Evolutionary conservation across 2,888 invertebrate species (phyloP).

Genomic region (Cantharis flavilabris): DNA sequence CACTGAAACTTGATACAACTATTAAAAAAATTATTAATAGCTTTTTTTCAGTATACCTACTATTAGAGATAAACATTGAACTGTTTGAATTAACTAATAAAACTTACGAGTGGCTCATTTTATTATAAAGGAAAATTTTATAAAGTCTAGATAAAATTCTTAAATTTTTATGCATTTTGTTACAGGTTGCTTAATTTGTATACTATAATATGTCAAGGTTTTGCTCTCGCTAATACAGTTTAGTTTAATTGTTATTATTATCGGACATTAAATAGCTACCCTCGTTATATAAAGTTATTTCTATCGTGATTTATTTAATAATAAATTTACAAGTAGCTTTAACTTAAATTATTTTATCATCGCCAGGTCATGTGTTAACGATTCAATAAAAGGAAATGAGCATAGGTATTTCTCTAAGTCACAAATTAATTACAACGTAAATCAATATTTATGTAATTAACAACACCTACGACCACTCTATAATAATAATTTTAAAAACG

Average conservation of each 20-base stretch:
- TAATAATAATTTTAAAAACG: neutral
- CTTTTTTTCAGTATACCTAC: no score
- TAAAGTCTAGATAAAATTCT: neutral
- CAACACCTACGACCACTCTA: neutral
- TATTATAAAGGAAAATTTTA: neutral
- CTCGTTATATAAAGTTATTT: neutral
- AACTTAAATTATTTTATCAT: neutral
- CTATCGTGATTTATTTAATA: neutral
- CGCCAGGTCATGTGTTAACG: neutral
- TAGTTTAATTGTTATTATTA: neutral
- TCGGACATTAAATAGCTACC: neutral
- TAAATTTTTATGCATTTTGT: neutral
- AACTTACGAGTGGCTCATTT: no score
- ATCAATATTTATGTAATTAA: neutral
- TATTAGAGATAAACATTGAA: no score
- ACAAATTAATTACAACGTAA: neutral
- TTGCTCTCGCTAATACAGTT: neutral
- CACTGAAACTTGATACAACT: no score
- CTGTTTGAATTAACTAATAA: no score
- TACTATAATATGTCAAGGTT: neutral
- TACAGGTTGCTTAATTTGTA: neutral
- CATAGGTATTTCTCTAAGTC: neutral
- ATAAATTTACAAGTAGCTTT: neutral
- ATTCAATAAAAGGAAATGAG: neutral
- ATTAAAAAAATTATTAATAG: no score